phyloP scores from a whole-genome alignment of 2,888 invertebrate species.

The Spodoptera exigua region DNA sequence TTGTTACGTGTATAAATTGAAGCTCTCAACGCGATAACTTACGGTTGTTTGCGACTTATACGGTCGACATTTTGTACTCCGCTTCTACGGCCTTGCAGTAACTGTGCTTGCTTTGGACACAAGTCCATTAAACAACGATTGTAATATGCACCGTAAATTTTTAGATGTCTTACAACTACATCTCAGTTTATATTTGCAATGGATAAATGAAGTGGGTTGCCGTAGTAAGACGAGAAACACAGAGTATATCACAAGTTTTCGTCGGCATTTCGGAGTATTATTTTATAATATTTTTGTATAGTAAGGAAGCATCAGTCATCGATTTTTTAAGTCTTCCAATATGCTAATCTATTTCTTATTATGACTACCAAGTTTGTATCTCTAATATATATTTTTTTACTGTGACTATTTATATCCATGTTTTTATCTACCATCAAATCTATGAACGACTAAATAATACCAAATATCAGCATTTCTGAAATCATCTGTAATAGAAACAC shows the following conservation, averaged over 20 bases:
- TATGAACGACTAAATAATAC: conserved; percentile 53
- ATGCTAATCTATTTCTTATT: not conserved
- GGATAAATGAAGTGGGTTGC: too few relatives aligned
- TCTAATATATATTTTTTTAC: not conserved
- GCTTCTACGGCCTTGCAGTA: conserved; percentile 17
- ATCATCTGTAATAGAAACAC: conserved; percentile 20
- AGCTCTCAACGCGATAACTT: conserved; percentile 46
- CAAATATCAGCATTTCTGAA: conserved; percentile 40
- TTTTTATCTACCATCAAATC: conserved; percentile 44
- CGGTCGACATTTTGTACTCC: conserved; percentile 49
- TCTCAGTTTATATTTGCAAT: too few relatives aligned
- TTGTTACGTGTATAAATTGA: conserved; percentile 35
- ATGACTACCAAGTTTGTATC: not conserved
- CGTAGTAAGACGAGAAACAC: too few relatives aligned
- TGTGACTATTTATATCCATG: not conserved
- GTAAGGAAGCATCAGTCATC: conserved; percentile 11
- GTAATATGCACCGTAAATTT: not conserved
- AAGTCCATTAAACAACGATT: conserved; percentile 46
- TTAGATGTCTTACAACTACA: too few relatives aligned
- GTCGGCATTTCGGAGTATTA: conserved; percentile 2
- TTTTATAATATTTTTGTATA: conserved; percentile 11
- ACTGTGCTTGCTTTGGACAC: conserved; percentile 7
- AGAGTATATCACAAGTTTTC: conserved; percentile 14
- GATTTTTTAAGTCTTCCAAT: conserved; percentile 18
- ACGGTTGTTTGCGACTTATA: conserved; percentile 54